phyloP scores from a whole-genome alignment of 2,888 invertebrate species.

The Drosophila flavopinicola region DNA sequence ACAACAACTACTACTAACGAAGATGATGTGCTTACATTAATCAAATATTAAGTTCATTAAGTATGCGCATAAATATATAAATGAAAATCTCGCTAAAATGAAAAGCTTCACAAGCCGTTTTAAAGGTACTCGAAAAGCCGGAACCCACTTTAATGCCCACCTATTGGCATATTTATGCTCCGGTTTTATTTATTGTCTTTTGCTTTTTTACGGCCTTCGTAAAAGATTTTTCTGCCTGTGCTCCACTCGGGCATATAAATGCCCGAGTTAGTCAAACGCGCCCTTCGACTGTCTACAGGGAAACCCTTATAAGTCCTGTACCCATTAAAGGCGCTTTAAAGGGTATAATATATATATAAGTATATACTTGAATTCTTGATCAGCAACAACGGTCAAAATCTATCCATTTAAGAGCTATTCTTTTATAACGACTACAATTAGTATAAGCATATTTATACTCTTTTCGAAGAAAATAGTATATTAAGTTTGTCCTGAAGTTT shows the following conservation, averaged over 20 bases:
- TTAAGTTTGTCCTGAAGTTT: no score
- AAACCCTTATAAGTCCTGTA: slow-evolving; percentile 51
- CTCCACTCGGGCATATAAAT: slow-evolving; percentile 55
- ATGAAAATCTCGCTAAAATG: slow-evolving; percentile 44
- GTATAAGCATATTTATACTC: no score
- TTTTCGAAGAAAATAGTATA: no score
- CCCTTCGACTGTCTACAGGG: slow-evolving; percentile 26
- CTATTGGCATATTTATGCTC: slow-evolving; percentile 73
- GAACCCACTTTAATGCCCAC: slow-evolving; percentile 56
- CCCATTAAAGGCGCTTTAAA: background rate
- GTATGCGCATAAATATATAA: slow-evolving; percentile 73
- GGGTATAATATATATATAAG: slow-evolving; percentile 2
- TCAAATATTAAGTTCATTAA: slow-evolving; percentile 71
- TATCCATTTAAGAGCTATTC: no score
- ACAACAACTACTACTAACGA: slow-evolving; percentile 20
- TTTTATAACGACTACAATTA: no score
- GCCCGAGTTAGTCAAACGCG: slow-evolving; percentile 65
- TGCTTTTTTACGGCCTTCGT: slow-evolving; percentile 18
- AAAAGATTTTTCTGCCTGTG: slow-evolving; percentile 41
- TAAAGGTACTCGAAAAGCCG: slow-evolving; percentile 29
- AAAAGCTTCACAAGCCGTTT: slow-evolving; percentile 38
- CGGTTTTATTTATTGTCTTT: slow-evolving; percentile 65
- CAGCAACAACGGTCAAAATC: no score
- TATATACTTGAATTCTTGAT: no score
- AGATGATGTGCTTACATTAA: slow-evolving; percentile 59